Evolutionary conservation across 2,797 vertebrate species (phyloP), one percentile per base, ranked within the genome.

Genomic region (Paguma larvata): DNA sequence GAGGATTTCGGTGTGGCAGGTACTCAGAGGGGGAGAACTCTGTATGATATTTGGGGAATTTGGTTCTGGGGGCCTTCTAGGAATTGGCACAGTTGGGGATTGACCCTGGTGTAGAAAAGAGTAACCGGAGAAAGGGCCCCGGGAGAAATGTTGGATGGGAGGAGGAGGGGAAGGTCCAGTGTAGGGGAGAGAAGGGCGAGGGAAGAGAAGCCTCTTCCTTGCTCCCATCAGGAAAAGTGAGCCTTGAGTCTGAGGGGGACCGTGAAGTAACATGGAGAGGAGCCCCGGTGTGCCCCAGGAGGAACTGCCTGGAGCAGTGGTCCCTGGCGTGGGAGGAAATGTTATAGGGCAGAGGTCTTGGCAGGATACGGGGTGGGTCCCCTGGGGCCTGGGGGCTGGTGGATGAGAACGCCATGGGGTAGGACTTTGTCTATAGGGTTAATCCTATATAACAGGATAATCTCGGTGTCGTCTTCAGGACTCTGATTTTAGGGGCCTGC

Each of bases 21-120:
- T 87, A 70, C 68, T 86, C 51, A 41, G 72, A 83, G 84, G 82
- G 82, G 70, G 73, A 79, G 23, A 83, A 32, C 53, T 67, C 62
- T 70, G 6, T 34, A 38, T 72, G 67, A 77, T 96, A 78, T 73
- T 91, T 79, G 94, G 91, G 59, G 73, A 51, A 4, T 85, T 92
- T 78, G 46, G 48, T 38, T 93, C 5, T 46, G 41, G 83, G 90
- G 80, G 68, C 86, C 94, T 97, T 97, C 95, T 97, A 98, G 96
- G 96, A 97, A 96, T 77, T 70, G 92, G 27, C 89, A 91, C 78
- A 46, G 72, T 56, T 94, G 65, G 84, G 82, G 63, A 78, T 68
- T 86, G 96, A 95, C 67, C 15, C 91, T 19, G 6, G 34, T 83
- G 65, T 41, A 73, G 34, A 46, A 53, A 92, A 27, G 32, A 44